Percentiles rank a stretch among this genome's conserved stretches.
phyloP scores from a whole-genome alignment of 2,797 vertebrate species.

The Paramormyrops hopkinsi region DNA sequence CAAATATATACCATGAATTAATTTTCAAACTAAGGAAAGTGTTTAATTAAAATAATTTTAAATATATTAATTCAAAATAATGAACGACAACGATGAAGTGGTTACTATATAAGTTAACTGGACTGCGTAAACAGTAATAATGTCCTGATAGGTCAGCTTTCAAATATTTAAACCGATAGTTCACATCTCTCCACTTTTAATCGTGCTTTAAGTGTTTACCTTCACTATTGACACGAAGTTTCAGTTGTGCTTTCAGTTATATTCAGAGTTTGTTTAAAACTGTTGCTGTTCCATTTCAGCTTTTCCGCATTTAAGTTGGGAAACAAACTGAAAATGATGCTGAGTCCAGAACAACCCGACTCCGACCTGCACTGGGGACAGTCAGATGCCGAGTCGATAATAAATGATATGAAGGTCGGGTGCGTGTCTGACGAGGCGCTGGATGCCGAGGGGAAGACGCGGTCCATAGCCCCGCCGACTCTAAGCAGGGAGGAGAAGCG shows the following conservation, averaged over 20 bases:
- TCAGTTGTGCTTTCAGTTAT: background rate
- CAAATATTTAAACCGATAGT: background rate
- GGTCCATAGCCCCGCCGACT: conserved; percentile 64
- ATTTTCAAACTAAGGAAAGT: background rate
- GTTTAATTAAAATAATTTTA: background rate
- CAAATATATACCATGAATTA: background rate
- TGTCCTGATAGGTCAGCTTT: background rate
- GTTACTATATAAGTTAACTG: background rate
- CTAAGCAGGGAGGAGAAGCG: conserved; percentile 78
- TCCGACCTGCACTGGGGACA: conserved; percentile 72
- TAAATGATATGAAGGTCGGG: conserved; percentile 71
- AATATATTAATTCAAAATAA: background rate
- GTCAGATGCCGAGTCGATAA: conserved; percentile 70
- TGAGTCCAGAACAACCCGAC: conserved; percentile 76
- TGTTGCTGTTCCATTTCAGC: conserved; percentile 5
- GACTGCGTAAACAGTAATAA: background rate
- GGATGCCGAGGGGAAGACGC: conserved; percentile 61
- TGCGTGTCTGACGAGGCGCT: conserved; percentile 72
- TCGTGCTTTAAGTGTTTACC: background rate
- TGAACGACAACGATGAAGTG: background rate
- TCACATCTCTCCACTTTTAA: background rate
- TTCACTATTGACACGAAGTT: background rate
- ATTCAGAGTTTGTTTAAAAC: background rate
- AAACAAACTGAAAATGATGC: conserved; percentile 73
- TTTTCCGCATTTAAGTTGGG: conserved; percentile 23